These are phyloP conservation scores for Platichthys stellatus DNA, from an alignment of 2,113 vertebrate species.

Conservation along the genomic window DNA sequence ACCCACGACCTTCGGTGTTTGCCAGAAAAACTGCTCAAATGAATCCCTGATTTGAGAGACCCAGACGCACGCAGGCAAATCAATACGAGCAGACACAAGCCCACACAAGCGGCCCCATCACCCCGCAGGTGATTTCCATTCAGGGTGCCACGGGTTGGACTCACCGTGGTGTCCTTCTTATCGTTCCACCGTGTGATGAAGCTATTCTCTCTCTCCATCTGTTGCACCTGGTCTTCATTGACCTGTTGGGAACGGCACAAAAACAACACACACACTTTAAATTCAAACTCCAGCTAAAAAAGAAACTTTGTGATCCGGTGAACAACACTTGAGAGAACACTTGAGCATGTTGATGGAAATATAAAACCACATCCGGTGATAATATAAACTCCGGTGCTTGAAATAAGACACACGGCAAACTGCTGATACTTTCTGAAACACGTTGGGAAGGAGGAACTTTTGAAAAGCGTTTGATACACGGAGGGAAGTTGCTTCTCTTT, in stretches of 20 bases:
- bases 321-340: background rate
- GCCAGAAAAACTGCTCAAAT: constrained; percentile 52
- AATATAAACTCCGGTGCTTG: background rate
- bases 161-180: constrained; percentile 94
- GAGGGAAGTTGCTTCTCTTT: constrained; percentile 42
- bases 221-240: constrained; percentile 92
- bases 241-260: constrained; percentile 81
- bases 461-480: constrained; percentile 35
- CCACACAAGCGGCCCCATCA: background rate
- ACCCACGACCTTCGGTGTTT: constrained; percentile 9
- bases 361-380: background rate
- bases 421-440: constrained; percentile 18
- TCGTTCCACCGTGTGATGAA: constrained; percentile 97
- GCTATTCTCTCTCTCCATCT: constrained; percentile 97
- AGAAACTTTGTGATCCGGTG: constrained; percentile 8
- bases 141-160: constrained; percentile 48
- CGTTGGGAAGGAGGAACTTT: constrained; percentile 46
- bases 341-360: background rate
- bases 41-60: constrained; percentile 46
- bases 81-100: constrained; percentile 27
- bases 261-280: constrained; percentile 8
- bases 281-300: background rate
- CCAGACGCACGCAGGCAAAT: constrained; percentile 39
- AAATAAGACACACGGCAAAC: background rate
- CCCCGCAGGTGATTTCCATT: constrained; percentile 49